Base-by-base conservation (phyloP, 2,797 vertebrate species). In the Apogon talboti region DNA sequence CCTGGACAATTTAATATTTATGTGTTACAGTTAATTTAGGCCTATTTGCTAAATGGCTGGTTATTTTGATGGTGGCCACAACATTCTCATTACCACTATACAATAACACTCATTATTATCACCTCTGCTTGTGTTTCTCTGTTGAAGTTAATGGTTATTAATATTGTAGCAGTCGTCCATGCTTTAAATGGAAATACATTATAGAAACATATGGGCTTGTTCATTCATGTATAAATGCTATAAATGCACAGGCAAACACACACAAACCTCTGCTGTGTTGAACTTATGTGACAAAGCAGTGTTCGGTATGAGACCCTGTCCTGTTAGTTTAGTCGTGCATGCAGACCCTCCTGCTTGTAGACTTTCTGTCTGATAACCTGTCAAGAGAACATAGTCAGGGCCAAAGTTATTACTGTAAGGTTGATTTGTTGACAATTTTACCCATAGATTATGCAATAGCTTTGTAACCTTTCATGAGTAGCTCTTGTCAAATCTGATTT, bases 21-120 rank as follows among this genome's bases (percentile, higher is more conserved):
- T 42, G 13, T 52, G 9, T 67, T 46, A n/a, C 12, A 55, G 73
- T 60, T 46, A 18, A 40, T 81, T 59, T 11, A 46, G 18, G 11
- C 18, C 44, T 21, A 65, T 51, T 74, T 61, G 44, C 24, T 48
- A 47, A 72, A 60, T 64, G 21, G 21, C 40, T 65, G 56, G 46
- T 72, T 4, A 11, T 64, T 44, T 58, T 37, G 2, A 62, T 52
- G 44, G 15, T 37, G 40, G 11, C 6, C 48, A 8, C 71, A 60
- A 21, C 16, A 24, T 30, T 47, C 13, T 69, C 21, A 24, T 24
- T 24, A 24, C 21, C 21, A 24, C n/a, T n/a, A n/a, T n/a, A n/a
- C 21, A 24, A 24, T 24, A 24, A 24, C 11, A 30, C 5, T 4
- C 1, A 15, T 58, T 47, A 68, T 66, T 12, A 19, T 52, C 54